phyloP scores from a whole-genome alignment of 2,113 vertebrate species.

The Cathartes aura region DNA sequence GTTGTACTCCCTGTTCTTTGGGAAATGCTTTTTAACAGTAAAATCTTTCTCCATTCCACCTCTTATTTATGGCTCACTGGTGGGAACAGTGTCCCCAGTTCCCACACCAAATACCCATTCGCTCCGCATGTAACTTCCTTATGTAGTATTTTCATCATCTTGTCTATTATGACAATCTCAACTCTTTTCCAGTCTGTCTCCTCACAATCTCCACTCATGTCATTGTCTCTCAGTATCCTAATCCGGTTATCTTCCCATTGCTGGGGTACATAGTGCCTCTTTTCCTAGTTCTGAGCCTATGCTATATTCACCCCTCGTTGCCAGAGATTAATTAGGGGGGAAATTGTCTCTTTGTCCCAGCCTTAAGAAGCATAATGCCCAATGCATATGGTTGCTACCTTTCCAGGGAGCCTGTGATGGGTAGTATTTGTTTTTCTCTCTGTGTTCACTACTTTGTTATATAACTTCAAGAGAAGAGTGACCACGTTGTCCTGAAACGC shows the following conservation, averaged over 20 bases:
- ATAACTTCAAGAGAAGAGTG: not conserved
- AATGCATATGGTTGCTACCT: not conserved
- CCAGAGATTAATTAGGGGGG: not conserved
- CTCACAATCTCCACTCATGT: not conserved
- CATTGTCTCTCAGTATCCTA: not conserved
- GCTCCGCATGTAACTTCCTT: accelerated
- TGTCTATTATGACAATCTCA: not conserved
- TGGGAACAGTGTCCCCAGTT: not conserved
- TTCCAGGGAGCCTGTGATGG: not conserved
- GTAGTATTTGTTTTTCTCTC: not conserved
- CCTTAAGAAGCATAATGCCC: not conserved
- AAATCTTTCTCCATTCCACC: not conserved
- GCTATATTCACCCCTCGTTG: not conserved
- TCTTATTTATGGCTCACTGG: not conserved
- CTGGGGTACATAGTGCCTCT: accelerated
- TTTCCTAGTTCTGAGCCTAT: not conserved
- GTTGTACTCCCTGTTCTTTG: not conserved
- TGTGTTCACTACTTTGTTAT: not conserved
- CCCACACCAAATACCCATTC: not conserved
- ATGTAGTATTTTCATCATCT: not conserved
- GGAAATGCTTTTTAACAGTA: not conserved
- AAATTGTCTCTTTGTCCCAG: not conserved
- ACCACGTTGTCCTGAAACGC: not conserved
- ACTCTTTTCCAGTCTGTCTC: not conserved
- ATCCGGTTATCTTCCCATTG: not conserved